Base-by-base conservation (phyloP, 2,797 vertebrate genomes). In the Acanthurus tractus region DNA sequence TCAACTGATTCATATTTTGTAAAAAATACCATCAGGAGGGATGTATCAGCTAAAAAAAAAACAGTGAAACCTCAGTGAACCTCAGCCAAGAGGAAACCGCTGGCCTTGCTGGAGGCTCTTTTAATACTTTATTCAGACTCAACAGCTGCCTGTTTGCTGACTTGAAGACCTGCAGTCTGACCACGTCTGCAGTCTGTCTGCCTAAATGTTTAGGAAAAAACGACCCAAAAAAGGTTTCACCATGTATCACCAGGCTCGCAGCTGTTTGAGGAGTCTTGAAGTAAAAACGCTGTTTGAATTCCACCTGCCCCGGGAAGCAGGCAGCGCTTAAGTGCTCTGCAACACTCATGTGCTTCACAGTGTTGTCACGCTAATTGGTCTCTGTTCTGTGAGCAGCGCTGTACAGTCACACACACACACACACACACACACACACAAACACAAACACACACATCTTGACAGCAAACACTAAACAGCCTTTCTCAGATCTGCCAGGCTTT, bases 401-500 rank as follows among this genome's bases (percentile, higher is more conserved):
- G 50, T 48, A 34, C 67, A 54, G 25, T 15, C 57, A 18, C 68
- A 73, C 62, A 56, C 44, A 70, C 67, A 59, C 62, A 74, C 63
- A 66, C 25, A 68, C 67, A 74, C 57, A 34, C 29, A 20, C 25
- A 54, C 36, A 70, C 57, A 62, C 14, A 63, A 45, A 58, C n/a
- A 23, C 17, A 70, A 44, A 53, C 54, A 42, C 54, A 61, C 8
- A 36, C 54, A 52, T 49, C 48, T 38, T 82, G 85, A 83, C 73
- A 73, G 61, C 59, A 52, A 71, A 83, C 78, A 87, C 73, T 70
- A 72, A 81, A 71, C 90, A 89, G 83, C 34, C 74, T 20, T 55
- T 59, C 69, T 91, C 73, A 84, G 74, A 91, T 90, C 82, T 91
- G 83, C 79, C 88, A 89, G 86, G 80, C 79, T 66, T 55, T 38